Evolutionary conservation across 2,113 vertebrate species (phyloP), one percentile per base, ranked within the genome.

Genomic region (Desmodus rotundus): DNA sequence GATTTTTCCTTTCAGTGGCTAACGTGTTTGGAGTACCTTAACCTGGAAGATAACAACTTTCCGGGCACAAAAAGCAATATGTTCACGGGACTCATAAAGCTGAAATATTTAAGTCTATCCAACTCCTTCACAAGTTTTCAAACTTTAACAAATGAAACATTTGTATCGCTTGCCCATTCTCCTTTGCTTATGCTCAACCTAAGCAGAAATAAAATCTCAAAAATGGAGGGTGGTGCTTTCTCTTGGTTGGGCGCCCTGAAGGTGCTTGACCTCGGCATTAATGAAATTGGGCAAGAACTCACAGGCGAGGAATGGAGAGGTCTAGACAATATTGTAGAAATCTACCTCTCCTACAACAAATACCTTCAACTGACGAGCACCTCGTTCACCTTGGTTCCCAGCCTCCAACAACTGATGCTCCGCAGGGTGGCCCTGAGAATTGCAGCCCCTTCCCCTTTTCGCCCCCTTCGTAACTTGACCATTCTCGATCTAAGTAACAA

Each of bases 401-500:
- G 97, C 28, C 99, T 99, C 26, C 98, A 93, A 95, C 96, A 97
- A 43, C 97, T 99, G 95, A 99, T 98, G 97, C 97, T 99, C 41
- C 98, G 98, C 4, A 99, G 98, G 63, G 98, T 99, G 68, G 97
- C 99, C 43, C 98, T 97, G 28, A 98, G 84, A 70, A 98, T 98
- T 47, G 78, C 99, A 93, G 98, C 99, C 70, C 98, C 98, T 10
- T 99, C 99, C 0, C 99, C 99, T 19, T 99, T 99, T 95, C 97
- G 54, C 33, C 96, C 89, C 72, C 98, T 99, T 50, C 81, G 4
- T 58, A 99, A 99, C 88, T 98, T 99, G 87, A 98, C 98, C 28
- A 1, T 98, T 70, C 97, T 99, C 84, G 99, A 99, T 95, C 98
- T 99, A 50, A 99, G 99, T 96, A 99, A 99, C 98, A 99, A 99